These are phyloP conservation scores for Ellobium chinense DNA, from an alignment of 2,888 invertebrate genomes.

Conservation along the genomic window DNA sequence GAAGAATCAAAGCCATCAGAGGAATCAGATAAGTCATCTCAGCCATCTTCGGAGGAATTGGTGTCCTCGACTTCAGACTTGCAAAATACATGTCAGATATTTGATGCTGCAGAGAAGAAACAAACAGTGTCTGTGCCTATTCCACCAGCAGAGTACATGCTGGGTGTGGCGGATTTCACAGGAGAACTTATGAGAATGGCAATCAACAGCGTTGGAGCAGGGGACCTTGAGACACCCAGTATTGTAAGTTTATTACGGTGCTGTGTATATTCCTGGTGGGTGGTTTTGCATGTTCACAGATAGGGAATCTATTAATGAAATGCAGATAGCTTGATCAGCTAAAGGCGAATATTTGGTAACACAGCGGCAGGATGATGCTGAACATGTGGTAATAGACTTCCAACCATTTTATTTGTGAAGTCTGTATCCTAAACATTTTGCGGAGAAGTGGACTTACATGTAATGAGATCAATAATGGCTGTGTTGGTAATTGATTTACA, in stretches of 20 bases:
- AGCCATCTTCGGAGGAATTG: not conserved
- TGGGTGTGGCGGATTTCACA: conserved; percentile 92
- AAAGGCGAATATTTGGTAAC: too few relatives aligned
- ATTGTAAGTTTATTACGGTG: conserved; percentile 31
- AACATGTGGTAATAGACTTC: too few relatives aligned
- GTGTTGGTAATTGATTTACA: too few relatives aligned
- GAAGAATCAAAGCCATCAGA: conserved; percentile 8
- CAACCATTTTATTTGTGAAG: too few relatives aligned
- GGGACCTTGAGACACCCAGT: conserved; percentile 63
- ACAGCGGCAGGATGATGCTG: too few relatives aligned
- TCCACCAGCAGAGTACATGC: conserved; percentile 82
- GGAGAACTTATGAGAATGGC: conserved; percentile 95
- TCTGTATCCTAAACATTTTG: too few relatives aligned
- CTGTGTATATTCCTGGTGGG: too few relatives aligned
- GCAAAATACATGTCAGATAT: not conserved
- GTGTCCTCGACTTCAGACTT: not conserved
- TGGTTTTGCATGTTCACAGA: too few relatives aligned
- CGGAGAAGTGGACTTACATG: too few relatives aligned
- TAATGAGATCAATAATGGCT: too few relatives aligned
- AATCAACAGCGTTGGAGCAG: conserved; percentile 87
- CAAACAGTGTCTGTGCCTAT: conserved; percentile 61
- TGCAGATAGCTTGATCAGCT: too few relatives aligned
- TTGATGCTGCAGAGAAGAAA: not conserved
- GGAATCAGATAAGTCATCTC: conserved; percentile 10
- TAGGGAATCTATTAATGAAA: too few relatives aligned